Evolutionary conservation across 2,113 vertebrate species (phyloP).

Genomic region (Pantherophis guttatus): DNA sequence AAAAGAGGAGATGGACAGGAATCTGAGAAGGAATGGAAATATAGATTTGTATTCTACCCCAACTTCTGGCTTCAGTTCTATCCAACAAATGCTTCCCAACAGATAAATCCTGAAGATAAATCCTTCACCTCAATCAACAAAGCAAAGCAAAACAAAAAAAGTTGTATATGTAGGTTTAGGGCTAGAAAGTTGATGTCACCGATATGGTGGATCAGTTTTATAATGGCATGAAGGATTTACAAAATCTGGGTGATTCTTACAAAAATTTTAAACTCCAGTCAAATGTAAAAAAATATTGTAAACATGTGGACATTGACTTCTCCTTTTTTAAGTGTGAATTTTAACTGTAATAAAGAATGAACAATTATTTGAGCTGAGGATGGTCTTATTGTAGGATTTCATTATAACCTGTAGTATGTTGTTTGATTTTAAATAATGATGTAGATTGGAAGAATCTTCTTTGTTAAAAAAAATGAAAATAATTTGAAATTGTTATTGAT

Average conservation of each 20-base stretch:
- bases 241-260: background rate
- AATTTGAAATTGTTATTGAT: conserved; percentile 23
- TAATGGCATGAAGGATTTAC: background rate
- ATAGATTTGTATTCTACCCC: background rate
- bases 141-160: background rate
- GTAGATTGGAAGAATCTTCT: background rate
- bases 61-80: background rate
- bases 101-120: background rate
- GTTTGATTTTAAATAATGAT: conserved; percentile 1
- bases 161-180: background rate
- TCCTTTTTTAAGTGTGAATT: background rate
- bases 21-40: background rate
- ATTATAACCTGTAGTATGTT: conserved; percentile 1
- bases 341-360: background rate
- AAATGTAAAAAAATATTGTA: background rate
- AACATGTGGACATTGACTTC: background rate
- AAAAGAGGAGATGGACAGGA: background rate
- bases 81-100: background rate
- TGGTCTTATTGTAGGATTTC: background rate
- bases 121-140: background rate
- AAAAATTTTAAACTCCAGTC: background rate
- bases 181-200: background rate
- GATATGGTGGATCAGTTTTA: background rate
- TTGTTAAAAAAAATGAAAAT: background rate
- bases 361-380: background rate